Evolutionary conservation across 2,888 invertebrate genomes (phyloP).

Genomic region (Alsophila aescularia): DNA sequence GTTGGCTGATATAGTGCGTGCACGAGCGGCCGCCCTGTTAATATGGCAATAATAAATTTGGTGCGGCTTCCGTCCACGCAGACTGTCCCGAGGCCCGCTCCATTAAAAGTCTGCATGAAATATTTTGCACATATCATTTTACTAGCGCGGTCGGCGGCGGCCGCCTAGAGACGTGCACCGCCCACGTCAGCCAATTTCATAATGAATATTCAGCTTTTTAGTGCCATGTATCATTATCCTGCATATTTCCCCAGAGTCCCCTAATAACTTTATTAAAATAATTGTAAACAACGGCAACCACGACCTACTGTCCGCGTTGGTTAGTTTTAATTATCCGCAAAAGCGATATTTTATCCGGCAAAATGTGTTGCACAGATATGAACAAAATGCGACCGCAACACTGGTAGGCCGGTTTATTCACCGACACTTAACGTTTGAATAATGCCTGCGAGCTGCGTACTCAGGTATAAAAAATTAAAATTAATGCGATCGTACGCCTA

Average conservation of each 20-base stretch:
- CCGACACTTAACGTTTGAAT: conserved; percentile 46
- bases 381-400: conserved; percentile 57
- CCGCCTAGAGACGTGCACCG: conserved; percentile 35
- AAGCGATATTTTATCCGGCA: conserved; percentile 68
- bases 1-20: conserved; percentile 74
- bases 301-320: conserved; percentile 54
- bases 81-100: conserved; percentile 53
- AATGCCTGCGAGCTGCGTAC: conserved; percentile 28
- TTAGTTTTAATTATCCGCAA: conserved; percentile 73
- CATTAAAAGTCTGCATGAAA: conserved; percentile 67
- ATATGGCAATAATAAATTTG: conserved; percentile 81
- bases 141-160: conserved; percentile 39
- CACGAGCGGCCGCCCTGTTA: conserved; percentile 62
- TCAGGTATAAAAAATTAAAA: conserved; percentile 18
- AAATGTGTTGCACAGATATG: conserved; percentile 62
- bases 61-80: conserved; percentile 63
- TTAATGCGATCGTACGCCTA: conserved; percentile 5
- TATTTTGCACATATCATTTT: conserved; percentile 62
- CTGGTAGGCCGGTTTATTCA: conserved; percentile 45
- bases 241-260: conserved; percentile 63
- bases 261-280: conserved; percentile 70
- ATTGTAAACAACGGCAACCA: conserved; percentile 59
- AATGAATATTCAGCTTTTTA: conserved; percentile 51
- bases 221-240: conserved; percentile 51
- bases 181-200: conserved; percentile 41